Conservation (phyloP, 2,888 invertebrate genomes). For the Uloborus plumipes region DNA sequence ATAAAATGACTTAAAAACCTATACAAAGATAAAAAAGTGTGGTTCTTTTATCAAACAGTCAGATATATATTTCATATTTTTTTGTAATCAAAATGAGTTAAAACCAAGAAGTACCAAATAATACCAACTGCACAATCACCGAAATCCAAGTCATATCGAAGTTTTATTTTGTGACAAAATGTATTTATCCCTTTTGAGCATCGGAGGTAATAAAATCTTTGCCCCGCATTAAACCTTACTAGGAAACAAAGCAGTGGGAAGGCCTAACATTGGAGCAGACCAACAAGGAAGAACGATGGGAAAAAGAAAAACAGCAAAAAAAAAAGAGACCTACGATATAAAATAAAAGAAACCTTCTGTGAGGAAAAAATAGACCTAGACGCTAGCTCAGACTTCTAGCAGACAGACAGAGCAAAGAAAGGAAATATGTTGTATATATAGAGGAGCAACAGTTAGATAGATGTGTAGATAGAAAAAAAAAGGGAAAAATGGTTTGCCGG, state of each 20-base stretch:
- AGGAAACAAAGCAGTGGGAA: conserved; percentile 43
- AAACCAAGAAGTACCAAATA: too few species aligned
- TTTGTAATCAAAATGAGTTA: too few species aligned
- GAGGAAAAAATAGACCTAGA: conserved; percentile 57
- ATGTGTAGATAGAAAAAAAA: conserved; percentile 55
- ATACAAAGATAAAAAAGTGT: too few species aligned
- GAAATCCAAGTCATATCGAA: too few species aligned
- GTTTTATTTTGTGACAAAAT: too few species aligned
- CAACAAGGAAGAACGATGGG: conserved; percentile 12
- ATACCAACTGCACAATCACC: too few species aligned
- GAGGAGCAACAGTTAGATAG: conserved; percentile 54
- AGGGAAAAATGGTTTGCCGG: conserved; percentile 45
- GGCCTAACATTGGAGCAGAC: conserved; percentile 28
- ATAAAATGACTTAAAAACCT: too few species aligned
- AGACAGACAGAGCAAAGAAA: conserved; percentile 45
- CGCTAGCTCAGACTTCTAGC: conserved; percentile 45
- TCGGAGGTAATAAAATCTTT: conserved; percentile 19
- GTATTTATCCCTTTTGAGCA: too few species aligned
- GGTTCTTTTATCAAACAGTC: too few species aligned
- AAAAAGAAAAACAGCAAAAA: conserved; percentile 9
- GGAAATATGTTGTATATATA: conserved; percentile 63
- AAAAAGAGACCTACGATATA: conserved; percentile 51
- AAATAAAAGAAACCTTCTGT: conserved; percentile 55
- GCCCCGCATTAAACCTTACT: conserved; percentile 31
- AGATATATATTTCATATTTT: too few species aligned